Evolutionary conservation across 2,113 vertebrate species (phyloP), one percentile per base, ranked within the genome.

Genomic region (Vimba vimba): DNA sequence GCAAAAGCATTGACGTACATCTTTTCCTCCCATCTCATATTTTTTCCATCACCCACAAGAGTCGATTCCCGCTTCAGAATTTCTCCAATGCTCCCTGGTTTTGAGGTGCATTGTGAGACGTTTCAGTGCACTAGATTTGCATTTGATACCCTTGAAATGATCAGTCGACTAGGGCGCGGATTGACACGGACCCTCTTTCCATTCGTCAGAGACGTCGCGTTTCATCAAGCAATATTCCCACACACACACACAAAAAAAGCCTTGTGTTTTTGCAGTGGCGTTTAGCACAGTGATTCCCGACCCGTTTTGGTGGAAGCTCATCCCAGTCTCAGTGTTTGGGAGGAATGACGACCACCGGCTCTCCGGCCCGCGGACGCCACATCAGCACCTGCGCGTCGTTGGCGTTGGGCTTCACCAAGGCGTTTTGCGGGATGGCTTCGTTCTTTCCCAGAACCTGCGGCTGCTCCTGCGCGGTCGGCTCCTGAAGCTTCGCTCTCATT

Each of bases 311-410:
- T 8, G 3, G 19, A 57, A 57, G 55, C 19, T 57, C 19, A 7
- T 57, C 19, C 52, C 19, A 7, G 69, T 33, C 8, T 90, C 95
- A 97, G 87, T 97, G 94, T 90, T 98, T 99, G 1, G 98, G 94
- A 9, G 97, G 97, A 90, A 99, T 99, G 91, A 99, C 98, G 93
- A 99, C 96, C 6, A 97, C 91, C 0, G 97, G 95, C 36, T 94
- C 94, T 83, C 97, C 96, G 0, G 91, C 95, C 89, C 95, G 97
- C 93, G 98, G 98, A 94, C 97, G 95, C 98, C 98, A 99, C 97
- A 99, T 99, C 90, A 99, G 97, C 89, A 99, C 97, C 94, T 99
- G 98, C 76, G 98, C 98, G 1, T 99, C 97, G 2, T 99, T 99
- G 95, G 98, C 98, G 10, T 99, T 99, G 92, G 98, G 98, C 91